Base-by-base conservation (phyloP, 2,797 vertebrate species). In the Onychomys arenicola region DNA sequence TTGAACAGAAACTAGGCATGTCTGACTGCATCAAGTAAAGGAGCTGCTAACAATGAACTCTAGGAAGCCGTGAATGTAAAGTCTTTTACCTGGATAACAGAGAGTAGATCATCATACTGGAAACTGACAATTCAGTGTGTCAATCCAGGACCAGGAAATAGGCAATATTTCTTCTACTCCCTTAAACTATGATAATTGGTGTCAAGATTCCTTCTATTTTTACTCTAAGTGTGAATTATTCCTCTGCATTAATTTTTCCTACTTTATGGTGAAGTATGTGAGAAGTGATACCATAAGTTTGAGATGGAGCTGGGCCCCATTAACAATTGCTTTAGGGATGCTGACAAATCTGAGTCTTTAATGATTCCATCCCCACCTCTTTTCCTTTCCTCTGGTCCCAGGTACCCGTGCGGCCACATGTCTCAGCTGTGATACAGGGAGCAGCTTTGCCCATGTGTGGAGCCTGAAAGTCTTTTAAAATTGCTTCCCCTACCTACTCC, bases 111-210 rank as follows among this genome's bases (percentile, higher is more conserved):
- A 91, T 34, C 4, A 13, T n/a, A 32, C 6, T 12, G 40, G 69
- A 89, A 77, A 90, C 27, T 84, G 57, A 88, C 80, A 84, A 81
- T 91, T 65, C 37, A 82, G 0, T 27, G 46, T 95, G 4, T 92
- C n/a, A 37, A 6, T 90, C 85, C n/a, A 81, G 81, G 71, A 76
- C 77, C 23, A 76, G 37, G 90, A 76, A 86, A 43, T 71, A 89
- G 1, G 27, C 5, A 2, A 34, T 19, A 63, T 82, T 7, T 37
- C 43, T 76, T 78, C 11, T 0, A 76, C 2, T 49, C 21, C 16
- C 14, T 90, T 91, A 95, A 80, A 92, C 4, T 43, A 55, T 40
- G 16, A 81, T 83, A 93, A 71, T 82, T 93, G 75, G 37, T 78
- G 46, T 93, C 57, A 86, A n/a, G 7, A 43, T 78, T 95, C 34